phyloP scores from a whole-genome alignment of 2,888 invertebrate species.

The Cybosia mesomella region DNA sequence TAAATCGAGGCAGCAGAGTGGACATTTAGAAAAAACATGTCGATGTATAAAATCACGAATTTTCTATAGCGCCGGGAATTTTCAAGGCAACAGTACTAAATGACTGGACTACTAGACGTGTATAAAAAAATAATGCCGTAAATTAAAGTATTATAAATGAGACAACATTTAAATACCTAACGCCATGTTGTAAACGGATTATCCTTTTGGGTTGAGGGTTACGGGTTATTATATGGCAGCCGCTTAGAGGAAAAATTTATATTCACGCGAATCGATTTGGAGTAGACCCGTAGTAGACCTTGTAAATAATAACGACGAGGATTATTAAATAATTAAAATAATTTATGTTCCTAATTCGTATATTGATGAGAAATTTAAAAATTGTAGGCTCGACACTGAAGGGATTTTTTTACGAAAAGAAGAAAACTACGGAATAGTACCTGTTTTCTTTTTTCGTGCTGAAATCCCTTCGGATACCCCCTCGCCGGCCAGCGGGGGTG shows the following conservation, averaged over 20 bases:
- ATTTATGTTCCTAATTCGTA: not conserved
- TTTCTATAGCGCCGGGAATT: not conserved
- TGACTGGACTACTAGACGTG: not conserved
- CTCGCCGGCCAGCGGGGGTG: no score
- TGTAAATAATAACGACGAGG: not conserved
- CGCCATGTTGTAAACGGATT: conserved; percentile 4
- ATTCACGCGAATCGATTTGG: not conserved
- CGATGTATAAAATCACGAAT: not conserved
- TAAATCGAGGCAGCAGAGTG: not conserved
- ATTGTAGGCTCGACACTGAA: not conserved
- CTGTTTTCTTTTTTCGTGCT: no score
- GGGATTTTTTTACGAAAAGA: no score
- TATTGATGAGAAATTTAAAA: not conserved
- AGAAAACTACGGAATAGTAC: no score
- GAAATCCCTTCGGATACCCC: no score
- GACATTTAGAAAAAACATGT: not conserved
- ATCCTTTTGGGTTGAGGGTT: conserved; percentile 2
- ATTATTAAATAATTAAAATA: not conserved
- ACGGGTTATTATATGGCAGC: conserved; percentile 1
- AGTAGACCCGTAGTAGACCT: not conserved
- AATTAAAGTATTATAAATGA: not conserved
- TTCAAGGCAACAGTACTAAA: not conserved
- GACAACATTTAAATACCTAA: not conserved
- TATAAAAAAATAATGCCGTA: not conserved
- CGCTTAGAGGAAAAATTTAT: not conserved